Percentiles rank a stretch among this genome's conserved stretches.
Evolutionary conservation across 2,888 invertebrate species (phyloP).

Genomic region (Drosophila anomalata): DNA sequence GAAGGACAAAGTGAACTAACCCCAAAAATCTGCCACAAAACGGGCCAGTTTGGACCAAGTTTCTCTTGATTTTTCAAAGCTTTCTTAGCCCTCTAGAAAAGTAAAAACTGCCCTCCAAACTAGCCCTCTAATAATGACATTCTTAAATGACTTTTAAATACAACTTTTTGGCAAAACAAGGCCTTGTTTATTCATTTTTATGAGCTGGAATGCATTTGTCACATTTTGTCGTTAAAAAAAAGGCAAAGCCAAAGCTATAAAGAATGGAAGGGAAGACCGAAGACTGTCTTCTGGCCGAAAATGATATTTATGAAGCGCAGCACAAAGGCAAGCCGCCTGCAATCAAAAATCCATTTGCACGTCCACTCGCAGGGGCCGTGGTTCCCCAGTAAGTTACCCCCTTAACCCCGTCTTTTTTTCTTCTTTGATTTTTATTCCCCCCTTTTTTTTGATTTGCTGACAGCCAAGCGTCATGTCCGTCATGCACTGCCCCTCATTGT

Average conservation of each 20-base stretch:
- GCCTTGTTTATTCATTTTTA: constrained; percentile 13
- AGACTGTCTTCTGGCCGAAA: background rate
- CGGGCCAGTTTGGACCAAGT: no score
- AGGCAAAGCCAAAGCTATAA: constrained; percentile 48
- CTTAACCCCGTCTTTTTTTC: background rate
- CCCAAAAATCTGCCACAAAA: no score
- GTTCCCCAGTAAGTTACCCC: constrained; percentile 11
- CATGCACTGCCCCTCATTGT: constrained; percentile 3
- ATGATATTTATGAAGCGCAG: constrained; percentile 12
- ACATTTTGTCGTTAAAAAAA: constrained; percentile 20
- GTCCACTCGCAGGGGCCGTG: constrained; percentile 43
- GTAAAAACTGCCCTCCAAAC: no score
- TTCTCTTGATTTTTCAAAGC: no score
- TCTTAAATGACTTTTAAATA: background rate
- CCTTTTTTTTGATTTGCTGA: constrained; percentile 44
- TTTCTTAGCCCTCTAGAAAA: no score
- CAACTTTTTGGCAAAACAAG: background rate
- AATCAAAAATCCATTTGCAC: constrained; percentile 75
- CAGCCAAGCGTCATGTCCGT: constrained; percentile 64
- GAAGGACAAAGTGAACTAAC: no score
- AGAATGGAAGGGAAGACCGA: constrained; percentile 1
- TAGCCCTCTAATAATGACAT: no score
- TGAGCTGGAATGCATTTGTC: constrained; percentile 15
- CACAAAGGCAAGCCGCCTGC: constrained; percentile 53
- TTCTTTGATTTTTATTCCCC: background rate